Percentiles rank a stretch among this genome's conserved stretches.
phyloP scores from a whole-genome alignment of 2,888 invertebrate genomes.

The Drosophila yooni region DNA sequence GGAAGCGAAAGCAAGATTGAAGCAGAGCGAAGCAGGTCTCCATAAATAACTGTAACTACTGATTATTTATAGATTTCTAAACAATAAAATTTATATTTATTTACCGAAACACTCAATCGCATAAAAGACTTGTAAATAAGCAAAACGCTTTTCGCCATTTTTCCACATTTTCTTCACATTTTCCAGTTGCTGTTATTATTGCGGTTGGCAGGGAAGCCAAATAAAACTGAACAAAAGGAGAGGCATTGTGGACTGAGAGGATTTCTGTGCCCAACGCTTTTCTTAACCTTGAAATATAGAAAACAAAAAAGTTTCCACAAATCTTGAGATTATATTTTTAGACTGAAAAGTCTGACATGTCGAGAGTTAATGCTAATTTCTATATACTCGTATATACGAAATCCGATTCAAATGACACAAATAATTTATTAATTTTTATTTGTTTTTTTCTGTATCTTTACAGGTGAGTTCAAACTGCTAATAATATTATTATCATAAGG shows the following conservation, averaged over 20 bases:
- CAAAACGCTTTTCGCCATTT: constrained; percentile 5
- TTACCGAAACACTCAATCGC: background rate
- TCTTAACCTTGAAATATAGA: constrained; percentile 19
- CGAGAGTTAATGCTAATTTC: constrained; percentile 56
- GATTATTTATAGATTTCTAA: background rate
- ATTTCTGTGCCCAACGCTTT: constrained; percentile 51
- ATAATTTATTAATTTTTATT: constrained; percentile 12
- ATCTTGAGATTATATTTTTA: constrained; percentile 5
- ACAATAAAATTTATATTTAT: background rate
- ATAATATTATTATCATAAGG: background rate
- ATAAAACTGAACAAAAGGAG: background rate
- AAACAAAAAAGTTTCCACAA: constrained; percentile 17
- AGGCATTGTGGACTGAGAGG: background rate
- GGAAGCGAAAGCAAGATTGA: background rate
- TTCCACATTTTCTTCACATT: constrained; percentile 11
- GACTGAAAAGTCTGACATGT: constrained; percentile 8
- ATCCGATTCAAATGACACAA: constrained; percentile 27
- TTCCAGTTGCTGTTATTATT: constrained; percentile 13
- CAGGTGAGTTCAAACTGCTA: constrained; percentile 60
- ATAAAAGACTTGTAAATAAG: background rate
- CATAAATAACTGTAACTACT: background rate
- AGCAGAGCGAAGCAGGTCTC: background rate
- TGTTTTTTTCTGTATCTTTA: constrained; percentile 42
- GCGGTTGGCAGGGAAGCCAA: background rate
- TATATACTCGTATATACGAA: constrained; percentile 33